A percentile compares a stretch with the other conserved stretches of the same genome.
These are phyloP conservation scores for Dolichotis patagonum DNA, from an alignment of 2,113 vertebrate genomes.

Conservation along the genomic window DNA sequence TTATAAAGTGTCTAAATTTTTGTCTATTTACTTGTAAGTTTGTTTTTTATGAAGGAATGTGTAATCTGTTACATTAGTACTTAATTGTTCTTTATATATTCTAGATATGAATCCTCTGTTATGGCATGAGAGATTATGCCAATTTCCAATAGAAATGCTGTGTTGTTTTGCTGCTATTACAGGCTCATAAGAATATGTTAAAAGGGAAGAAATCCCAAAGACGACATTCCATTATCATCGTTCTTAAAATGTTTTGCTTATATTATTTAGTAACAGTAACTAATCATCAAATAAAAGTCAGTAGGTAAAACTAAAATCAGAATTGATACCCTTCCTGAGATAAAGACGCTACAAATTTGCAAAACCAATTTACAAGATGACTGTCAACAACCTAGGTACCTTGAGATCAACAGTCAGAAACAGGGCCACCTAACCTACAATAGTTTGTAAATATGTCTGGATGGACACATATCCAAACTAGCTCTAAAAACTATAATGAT, in stretches of 20 bases:
- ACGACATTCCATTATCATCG: background rate
- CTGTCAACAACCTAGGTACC: background rate
- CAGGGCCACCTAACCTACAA: background rate
- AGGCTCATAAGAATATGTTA: background rate
- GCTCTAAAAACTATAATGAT: background rate
- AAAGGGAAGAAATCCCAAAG: background rate
- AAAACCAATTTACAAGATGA: background rate
- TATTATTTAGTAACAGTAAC: slow-evolving; percentile 9
- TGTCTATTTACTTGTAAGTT: background rate
- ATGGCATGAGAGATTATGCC: background rate
- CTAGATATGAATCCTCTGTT: background rate
- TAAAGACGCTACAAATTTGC: background rate
- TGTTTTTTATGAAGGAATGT: background rate
- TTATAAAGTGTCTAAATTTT: background rate
- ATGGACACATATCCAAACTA: background rate
- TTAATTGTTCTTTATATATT: background rate
- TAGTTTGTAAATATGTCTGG: background rate
- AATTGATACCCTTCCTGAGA: background rate
- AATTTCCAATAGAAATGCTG: background rate
- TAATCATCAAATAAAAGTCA: background rate
- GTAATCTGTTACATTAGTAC: background rate
- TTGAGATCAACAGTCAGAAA: background rate
- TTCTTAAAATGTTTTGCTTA: background rate
- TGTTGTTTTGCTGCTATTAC: background rate
- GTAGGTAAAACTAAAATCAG: slow-evolving; percentile 8